phyloP scores from a whole-genome alignment of 1,140 invertebrate species.

The Spodoptera frugiperda region DNA sequence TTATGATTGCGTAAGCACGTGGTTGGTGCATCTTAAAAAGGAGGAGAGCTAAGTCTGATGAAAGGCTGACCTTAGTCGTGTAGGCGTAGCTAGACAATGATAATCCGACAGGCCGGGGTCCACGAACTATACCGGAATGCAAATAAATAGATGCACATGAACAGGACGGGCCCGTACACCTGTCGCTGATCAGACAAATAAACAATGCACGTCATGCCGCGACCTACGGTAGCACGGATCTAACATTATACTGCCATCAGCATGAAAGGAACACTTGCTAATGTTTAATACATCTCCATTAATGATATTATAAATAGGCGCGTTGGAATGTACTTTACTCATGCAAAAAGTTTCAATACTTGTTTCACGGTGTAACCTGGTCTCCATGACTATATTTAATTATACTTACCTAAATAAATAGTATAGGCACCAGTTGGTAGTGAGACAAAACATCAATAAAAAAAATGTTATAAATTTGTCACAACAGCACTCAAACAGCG shows the following conservation, averaged over 20 bases:
- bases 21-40: conserved; percentile 54
- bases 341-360: not conserved
- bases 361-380: not conserved
- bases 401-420: too few species aligned
- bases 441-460: conserved; percentile 4
- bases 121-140: conserved; percentile 79
- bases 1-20: conserved; percentile 68
- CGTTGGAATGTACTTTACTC: not conserved
- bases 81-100: conserved; percentile 73
- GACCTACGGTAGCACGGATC: conserved; percentile 30
- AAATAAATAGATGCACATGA: conserved; percentile 81
- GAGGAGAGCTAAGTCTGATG: conserved; percentile 61
- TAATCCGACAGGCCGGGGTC: conserved; percentile 70
- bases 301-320: not conserved
- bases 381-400: too few species aligned
- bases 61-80: conserved; percentile 73
- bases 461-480: not conserved
- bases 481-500: not conserved
- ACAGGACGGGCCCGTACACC: conserved; percentile 79
- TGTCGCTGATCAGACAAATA: conserved; percentile 75
- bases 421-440: too few species aligned
- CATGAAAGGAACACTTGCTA: not conserved
- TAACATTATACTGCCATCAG: conserved; percentile 35
- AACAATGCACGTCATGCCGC: conserved; percentile 72
- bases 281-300: conserved; percentile 30